A percentile compares a stretch with the other conserved stretches of the same genome.
Evolutionary conservation across 2,113 vertebrate genomes (phyloP).

Genomic region (Bubalus kerabau): DNA sequence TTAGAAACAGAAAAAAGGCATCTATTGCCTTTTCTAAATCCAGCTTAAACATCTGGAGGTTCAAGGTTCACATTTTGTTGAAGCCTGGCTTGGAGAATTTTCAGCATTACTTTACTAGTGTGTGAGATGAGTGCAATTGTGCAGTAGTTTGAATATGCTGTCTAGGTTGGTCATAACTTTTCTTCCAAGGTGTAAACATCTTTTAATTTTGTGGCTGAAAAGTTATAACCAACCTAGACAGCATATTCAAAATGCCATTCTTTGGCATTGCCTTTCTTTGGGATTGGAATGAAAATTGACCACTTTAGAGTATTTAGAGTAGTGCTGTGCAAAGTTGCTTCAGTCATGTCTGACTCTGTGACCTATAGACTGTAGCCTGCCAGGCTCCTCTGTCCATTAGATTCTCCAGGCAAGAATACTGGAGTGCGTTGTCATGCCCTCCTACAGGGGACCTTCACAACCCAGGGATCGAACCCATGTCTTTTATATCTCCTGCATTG

Average conservation of each 20-base stretch:
- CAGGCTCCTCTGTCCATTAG: not conserved
- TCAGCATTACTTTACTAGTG: not conserved
- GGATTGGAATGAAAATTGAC: not conserved
- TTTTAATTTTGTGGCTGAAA: too few relatives aligned
- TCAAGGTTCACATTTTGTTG: fast-evolving
- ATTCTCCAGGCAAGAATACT: not conserved
- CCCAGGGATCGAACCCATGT: not conserved
- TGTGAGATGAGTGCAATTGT: not conserved
- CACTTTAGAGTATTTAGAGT: not conserved
- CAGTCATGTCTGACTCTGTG: not conserved
- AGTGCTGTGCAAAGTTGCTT: not conserved
- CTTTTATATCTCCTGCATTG: not conserved
- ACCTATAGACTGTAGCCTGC: not conserved
- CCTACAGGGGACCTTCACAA: not conserved
- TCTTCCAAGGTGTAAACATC: too few relatives aligned
- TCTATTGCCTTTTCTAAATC: not conserved
- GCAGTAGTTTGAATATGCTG: not conserved
- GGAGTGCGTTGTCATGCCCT: not conserved
- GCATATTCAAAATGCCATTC: not conserved
- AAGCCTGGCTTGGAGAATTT: not conserved
- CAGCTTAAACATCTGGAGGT: not conserved
- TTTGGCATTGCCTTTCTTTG: not conserved
- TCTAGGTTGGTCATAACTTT: too few relatives aligned
- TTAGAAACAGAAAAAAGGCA: not conserved
- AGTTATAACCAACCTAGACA: too few relatives aligned